Base-by-base conservation (phyloP, 2,888 invertebrate genomes). In the Polydrusus tereticollis region DNA sequence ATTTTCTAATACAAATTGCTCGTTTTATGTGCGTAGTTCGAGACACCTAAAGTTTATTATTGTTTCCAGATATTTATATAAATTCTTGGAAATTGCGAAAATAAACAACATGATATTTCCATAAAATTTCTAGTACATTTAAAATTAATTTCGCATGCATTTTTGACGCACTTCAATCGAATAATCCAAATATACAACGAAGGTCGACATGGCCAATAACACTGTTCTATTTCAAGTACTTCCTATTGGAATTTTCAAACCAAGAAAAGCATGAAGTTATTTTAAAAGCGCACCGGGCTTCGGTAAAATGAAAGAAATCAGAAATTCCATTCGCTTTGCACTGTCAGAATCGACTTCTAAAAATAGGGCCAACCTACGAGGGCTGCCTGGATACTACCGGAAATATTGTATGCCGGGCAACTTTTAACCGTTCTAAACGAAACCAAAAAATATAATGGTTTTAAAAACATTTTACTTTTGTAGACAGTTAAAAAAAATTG, bases 151-250 rank as follows among this genome's bases (percentile, higher is more conserved):
- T 26, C 14, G n/a, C 50, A 12, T 50, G 23, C 50, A 50, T 5
- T 50, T 50, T 23, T 50, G n/a, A 50, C n/a, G 23, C 50, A 50
- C 50, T 23, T 43, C 43, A 47, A 12, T n/a, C 6, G 23, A 10
- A 47, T 7, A 14, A n/a, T 50, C 26, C 50, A 50, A 50, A 50
- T 26, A 26, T 50, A 26, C 14, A 26, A 50, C 14, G 50, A 50
- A 50, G 50, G 26, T 50, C 50, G 26, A 6, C 26, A 50, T 23
- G 26, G 50, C 50, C 26, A 50, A 50, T 26, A 26, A 50, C 50
- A 26, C 50, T 26, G 26, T 50, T 50, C 50, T 50, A 50, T 50
- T 50, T 50, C 50, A 50, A 50, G 50, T 26, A 50, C 50, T 50
- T 50, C 50, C 50, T 23, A 50, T 50, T 14, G 21, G 50, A 26